Conservation (phyloP, 2,797 vertebrate species). For the Gallinago solitaria region DNA sequence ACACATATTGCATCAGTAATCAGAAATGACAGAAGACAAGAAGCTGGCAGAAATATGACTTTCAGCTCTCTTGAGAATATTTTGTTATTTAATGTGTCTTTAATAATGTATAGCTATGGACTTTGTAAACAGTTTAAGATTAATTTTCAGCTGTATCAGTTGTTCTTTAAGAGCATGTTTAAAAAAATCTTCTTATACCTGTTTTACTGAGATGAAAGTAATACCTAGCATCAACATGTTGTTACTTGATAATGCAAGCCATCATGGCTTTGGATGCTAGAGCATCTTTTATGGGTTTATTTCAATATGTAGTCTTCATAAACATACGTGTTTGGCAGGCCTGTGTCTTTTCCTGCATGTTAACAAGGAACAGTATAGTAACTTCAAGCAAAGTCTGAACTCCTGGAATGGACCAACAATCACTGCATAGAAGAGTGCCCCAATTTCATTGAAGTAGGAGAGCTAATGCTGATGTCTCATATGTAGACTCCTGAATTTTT, state of each 20-base stretch:
- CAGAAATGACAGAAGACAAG: constrained; percentile 3
- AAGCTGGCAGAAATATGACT: neutral
- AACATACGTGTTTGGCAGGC: neutral
- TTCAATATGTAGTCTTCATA: neutral
- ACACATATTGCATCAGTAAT: neutral
- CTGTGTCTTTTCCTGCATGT: neutral
- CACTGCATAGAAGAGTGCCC: neutral
- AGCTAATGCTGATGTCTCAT: neutral
- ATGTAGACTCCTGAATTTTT: neutral
- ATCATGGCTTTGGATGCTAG: neutral
- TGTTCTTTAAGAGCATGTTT: neutral
- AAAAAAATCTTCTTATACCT: neutral
- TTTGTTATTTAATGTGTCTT: neutral
- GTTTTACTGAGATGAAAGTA: neutral
- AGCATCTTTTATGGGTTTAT: neutral
- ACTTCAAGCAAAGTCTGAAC: neutral
- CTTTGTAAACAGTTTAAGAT: neutral
- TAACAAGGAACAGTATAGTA: neutral
- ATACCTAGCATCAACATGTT: neutral
- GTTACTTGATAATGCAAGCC: neutral
- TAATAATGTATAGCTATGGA: neutral
- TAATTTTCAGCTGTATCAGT: neutral
- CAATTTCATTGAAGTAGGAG: neutral
- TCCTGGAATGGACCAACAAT: neutral
- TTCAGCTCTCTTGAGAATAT: neutral